Evolutionary conservation across 2,797 vertebrate species (phyloP).

Genomic region (Hippoglossus hippoglossus): DNA sequence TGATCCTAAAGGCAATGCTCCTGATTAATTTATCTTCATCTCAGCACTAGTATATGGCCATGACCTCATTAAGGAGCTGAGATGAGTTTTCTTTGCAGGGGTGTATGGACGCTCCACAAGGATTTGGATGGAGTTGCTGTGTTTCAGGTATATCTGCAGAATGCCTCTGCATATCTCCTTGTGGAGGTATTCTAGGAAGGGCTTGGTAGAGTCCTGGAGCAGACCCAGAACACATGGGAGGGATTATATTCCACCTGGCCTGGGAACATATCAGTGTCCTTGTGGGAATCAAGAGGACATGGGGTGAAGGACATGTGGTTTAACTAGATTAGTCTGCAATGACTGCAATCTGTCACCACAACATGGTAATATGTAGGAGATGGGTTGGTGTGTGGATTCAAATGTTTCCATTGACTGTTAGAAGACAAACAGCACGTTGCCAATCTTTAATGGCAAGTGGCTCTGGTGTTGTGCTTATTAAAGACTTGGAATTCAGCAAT

Average conservation of each 20-base stretch:
- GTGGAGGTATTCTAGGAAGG: not conserved
- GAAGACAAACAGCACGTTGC: not conserved
- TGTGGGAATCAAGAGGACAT: not conserved
- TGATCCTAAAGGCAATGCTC: not conserved
- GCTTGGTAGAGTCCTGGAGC: not conserved
- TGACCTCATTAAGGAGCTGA: not conserved
- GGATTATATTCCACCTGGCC: slow-evolving; percentile 10
- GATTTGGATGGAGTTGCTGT: not conserved
- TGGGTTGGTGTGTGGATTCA: not conserved
- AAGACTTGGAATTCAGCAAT: not conserved
- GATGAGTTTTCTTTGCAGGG: not conserved
- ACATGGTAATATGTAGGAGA: slow-evolving; percentile 15
- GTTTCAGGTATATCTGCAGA: no score
- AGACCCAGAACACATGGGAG: not conserved
- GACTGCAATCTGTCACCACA: not conserved
- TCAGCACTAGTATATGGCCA: not conserved
- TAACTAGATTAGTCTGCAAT: slow-evolving; percentile 1
- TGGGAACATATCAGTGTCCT: slow-evolving; percentile 16
- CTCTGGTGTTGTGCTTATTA: not conserved
- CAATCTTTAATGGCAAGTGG: not conserved
- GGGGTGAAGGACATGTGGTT: slow-evolving; percentile 6
- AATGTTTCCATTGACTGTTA: not conserved
- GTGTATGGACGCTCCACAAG: not conserved
- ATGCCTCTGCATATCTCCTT: no score
- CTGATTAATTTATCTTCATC: not conserved